These are phyloP conservation scores for Villa cingulata DNA, from an alignment of 2,888 invertebrate genomes.

Conservation along the genomic window DNA sequence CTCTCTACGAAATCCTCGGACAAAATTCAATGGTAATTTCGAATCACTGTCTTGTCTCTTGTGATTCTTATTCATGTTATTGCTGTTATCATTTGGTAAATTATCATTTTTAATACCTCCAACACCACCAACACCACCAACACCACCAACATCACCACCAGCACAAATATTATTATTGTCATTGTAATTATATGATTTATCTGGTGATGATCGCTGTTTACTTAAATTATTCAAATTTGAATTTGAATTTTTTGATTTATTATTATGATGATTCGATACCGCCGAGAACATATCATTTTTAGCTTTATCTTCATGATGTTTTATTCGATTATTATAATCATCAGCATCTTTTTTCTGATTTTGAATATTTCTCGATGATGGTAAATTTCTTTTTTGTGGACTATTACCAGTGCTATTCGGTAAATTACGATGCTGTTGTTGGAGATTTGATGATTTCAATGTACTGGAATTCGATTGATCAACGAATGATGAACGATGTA, in stretches of 20 bases:
- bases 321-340: conserved; percentile 10
- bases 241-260: conserved; percentile 16
- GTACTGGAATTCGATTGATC: not conserved
- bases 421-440: conserved; percentile 27
- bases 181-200: no score
- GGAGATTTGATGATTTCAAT: no score
- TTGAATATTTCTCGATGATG: not conserved
- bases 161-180: conserved; percentile 6
- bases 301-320: conserved; percentile 16
- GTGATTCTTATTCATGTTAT: conserved; percentile 40
- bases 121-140: not conserved
- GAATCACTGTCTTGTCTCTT: conserved; percentile 62
- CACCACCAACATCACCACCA: conserved; percentile 8
- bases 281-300: no score
- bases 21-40: conserved; percentile 55
- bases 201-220: conserved; percentile 8
- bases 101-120: not conserved
- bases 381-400: not conserved
- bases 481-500: conserved; percentile 36
- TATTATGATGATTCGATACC: conserved; percentile 1
- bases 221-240: conserved; percentile 13
- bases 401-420: not conserved
- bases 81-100: conserved; percentile 13
- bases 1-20: conserved; percentile 66
- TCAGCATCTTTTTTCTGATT: not conserved